Base-by-base conservation (phyloP, 2,797 vertebrate species). In the Emydoidea blandingii region DNA sequence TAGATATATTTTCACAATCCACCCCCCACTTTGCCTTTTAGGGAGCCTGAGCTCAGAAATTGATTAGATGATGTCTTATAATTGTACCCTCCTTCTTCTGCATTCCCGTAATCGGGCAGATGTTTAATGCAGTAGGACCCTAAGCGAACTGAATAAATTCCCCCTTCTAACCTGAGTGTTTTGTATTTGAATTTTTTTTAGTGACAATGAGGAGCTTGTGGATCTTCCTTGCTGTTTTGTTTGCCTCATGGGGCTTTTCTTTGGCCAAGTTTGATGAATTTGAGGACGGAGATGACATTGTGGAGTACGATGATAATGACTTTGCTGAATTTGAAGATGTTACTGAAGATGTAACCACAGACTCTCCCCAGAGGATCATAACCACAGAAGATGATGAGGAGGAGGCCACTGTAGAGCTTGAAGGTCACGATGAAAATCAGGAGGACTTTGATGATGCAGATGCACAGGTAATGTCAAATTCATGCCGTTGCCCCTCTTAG, bases 271-370 rank as follows among this genome's bases (percentile, higher is more conserved):
- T 99, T 91, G 99, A 99, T 27, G 99, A 99, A 65, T 99, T 99
- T 94, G 99, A 99, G 5, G 99, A 99, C 4, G 98, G 99, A 12
- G 99, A 99, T 94, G 99, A 99, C 97, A 97, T 99, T 5, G 98
- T 98, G 8, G 99, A 99, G 95, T 99, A 99, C 5, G 99, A 99
- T 15, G 99, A 99, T 98, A 99, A 99, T 79, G 99, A 99, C 98
- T 99, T 99, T 76, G 99, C 99, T 7, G 99, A 99, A 97, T 99
- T 99, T 92, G 99, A 99, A 97, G 99, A 99, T 95, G 98, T 98
- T 88, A 98, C 93, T 5, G 99, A 99, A 54, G 99, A 99, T 53
- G 91, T 68, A 8, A 97, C 96, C 25, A 98, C 98, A 1, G 99
- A 99, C 90, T 86, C 98, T 8, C 99, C 99, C 2, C 98, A 99